Evolutionary conservation across 2,888 invertebrate species (phyloP), one percentile per base, ranked within the genome.

Genomic region (Fragum fragum): DNA sequence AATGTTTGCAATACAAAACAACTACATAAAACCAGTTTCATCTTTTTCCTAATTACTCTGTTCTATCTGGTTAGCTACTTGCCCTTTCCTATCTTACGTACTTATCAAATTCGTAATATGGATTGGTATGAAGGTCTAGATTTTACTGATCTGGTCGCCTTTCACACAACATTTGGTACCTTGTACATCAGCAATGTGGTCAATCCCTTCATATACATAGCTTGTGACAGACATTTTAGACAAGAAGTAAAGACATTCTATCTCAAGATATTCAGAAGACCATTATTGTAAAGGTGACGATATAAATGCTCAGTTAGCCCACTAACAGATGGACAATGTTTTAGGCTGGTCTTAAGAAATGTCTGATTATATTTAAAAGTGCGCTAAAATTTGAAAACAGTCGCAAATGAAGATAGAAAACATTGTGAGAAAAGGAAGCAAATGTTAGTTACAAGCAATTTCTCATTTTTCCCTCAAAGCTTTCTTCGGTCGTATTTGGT

Each of bases 181-280:
- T 21, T 63, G 14, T 63, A 32, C n/a, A 63, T 63, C 36, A 63
- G 32, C 36, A 63, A 63, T 63, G 63, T 63, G 18, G 36, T 63
- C n/a, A 63, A 63, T 32, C 32, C 63, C n/a, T 36, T 63, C 3
- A 63, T 63, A 14, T 63, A 63, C n/a, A 32, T 18, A 16, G n/a
- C 32, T 18, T 63, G 63, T 36, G 63, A 63, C 63, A 32, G 63
- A 21, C 63, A 63, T 36, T 63, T 32, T 32, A 63, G 63, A 36
- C 32, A 63, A 29, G 63, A 63, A 28, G 0, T 63, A 32, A 63
- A 36, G 14, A 32, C n/a, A n/a, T 63, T 63, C 32, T 63, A 63
- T 36, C 32, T 32, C 32, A 63, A n/a, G n/a, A n/a, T 63, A 16
- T 63, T 63, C 3, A 36, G 32, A 36, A 36, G 9, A 36, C n/a